These are phyloP conservation scores for Hipposideros armiger DNA, from an alignment of 2,113 vertebrate species.

Conservation along the genomic window DNA sequence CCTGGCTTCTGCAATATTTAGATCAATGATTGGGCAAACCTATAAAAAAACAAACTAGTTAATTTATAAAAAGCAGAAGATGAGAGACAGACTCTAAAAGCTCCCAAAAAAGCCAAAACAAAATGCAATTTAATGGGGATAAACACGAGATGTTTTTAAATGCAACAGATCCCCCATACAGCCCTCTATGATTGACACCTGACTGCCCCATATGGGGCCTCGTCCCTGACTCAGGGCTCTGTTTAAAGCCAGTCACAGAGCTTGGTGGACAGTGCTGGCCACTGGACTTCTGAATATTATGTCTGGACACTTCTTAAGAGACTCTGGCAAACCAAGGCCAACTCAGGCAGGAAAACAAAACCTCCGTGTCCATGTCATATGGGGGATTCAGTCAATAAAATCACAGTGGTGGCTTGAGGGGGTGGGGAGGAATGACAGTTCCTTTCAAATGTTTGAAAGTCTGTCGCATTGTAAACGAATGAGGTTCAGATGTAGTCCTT, in stretches of 20 bases:
- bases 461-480: neutral
- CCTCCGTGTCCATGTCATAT: neutral
- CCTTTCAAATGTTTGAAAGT: neutral
- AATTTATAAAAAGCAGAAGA: constrained; percentile 53
- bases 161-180: constrained; percentile 26
- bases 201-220: neutral
- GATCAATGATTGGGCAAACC: neutral
- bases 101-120: constrained; percentile 63
- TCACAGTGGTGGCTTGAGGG: neutral
- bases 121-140: constrained; percentile 74
- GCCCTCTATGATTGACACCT: neutral
- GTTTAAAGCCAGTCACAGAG: neutral
- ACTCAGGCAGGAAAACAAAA: neutral
- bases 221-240: neutral
- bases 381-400: neutral
- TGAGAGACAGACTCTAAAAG: neutral
- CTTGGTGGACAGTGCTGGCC: neutral
- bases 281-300: neutral
- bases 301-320: neutral
- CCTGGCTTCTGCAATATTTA: neutral
- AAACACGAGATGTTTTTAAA: constrained; percentile 29
- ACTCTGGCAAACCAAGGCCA: neutral
- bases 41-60: neutral
- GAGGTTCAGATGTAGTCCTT: neutral
- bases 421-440: neutral